Conservation (phyloP, 2,113 vertebrate species). For the Microtus pennsylvanicus region DNA sequence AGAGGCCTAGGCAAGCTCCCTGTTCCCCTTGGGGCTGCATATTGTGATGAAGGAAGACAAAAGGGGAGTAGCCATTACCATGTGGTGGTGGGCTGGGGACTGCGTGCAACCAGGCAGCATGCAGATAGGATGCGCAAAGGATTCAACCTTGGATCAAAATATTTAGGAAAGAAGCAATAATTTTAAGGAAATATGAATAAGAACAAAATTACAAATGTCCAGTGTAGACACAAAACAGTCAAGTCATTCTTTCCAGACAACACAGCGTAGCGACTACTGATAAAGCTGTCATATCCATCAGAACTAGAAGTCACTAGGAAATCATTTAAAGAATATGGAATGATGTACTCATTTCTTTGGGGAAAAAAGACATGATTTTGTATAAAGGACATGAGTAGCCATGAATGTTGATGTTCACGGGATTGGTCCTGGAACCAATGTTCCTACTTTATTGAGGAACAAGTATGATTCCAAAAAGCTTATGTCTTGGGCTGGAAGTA, state of each 20-base stretch:
- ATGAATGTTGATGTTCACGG: too few relatives aligned
- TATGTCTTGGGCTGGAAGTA: not conserved
- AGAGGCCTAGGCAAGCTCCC: not conserved
- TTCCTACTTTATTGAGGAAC: not conserved
- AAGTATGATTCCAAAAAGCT: not conserved
- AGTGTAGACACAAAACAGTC: not conserved
- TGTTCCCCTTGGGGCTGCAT: not conserved
- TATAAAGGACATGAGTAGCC: not conserved
- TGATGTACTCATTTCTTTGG: not conserved
- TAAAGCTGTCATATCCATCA: too few relatives aligned
- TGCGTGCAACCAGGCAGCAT: not conserved
- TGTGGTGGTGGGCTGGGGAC: not conserved
- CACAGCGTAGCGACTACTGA: too few relatives aligned
- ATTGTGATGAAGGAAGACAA: not conserved
- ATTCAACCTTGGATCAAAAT: not conserved
- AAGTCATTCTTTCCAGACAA: too few relatives aligned
- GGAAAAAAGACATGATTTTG: not conserved
- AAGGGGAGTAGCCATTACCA: not conserved
- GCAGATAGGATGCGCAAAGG: accelerated
- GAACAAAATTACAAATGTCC: not conserved
- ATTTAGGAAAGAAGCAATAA: not conserved
- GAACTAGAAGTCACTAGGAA: not conserved
- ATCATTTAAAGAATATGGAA: not conserved
- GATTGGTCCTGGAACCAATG: not conserved
- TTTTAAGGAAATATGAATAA: not conserved